Base-by-base conservation (phyloP, 2,113 vertebrate genomes). In the Callocephalon fimbriatum region DNA sequence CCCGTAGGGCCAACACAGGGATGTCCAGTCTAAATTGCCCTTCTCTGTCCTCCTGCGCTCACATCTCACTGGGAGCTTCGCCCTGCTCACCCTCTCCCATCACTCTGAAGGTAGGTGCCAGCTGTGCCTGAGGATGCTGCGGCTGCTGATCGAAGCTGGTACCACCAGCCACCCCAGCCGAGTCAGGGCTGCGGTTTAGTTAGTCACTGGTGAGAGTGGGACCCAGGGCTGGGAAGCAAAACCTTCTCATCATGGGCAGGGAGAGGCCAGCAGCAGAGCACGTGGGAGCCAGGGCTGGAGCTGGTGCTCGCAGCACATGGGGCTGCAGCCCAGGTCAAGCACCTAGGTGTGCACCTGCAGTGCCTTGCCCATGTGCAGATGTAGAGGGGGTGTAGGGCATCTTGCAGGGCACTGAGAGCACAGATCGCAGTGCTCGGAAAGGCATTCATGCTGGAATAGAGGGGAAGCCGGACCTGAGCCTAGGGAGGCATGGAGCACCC, bases 71-170 rank as follows among this genome's bases (percentile, higher is more conserved):
- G 27, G 23, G 29, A 86, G 5, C 10, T 86, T 29, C 45, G 10
- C 19, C 19, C 27, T 74, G 22, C 23, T 26, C 72, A 23, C 13
- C n/a, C 7, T 40, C 18, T 31, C 45, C 63, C 18, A 11, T 6
- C 45, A 99, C 96, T 99, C 99, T 12, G 99, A 99, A 99, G 99
- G 99, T 99, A 99, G 98, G 98, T 96, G 85, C 10, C 66, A 59
- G 50, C 63, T n/a, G 4, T 26, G 44, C 50, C 75, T 2, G 0
- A 65, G 71, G 45, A 6, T 18, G 73, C 67, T 82, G 83, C 2
- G 2, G 6, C 47, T 61, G 81, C 74, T 54, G 35, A 6, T 54
- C 78, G 35, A 5, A n/a, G 6, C 26, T 3, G 0, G 16, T 21
- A 7, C 56, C 1, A 1, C 68, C 18, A 5, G 56, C 32, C 63